These are phyloP conservation scores for Eilema caniola DNA, from an alignment of 2,888 invertebrate genomes.

Conservation along the genomic window DNA sequence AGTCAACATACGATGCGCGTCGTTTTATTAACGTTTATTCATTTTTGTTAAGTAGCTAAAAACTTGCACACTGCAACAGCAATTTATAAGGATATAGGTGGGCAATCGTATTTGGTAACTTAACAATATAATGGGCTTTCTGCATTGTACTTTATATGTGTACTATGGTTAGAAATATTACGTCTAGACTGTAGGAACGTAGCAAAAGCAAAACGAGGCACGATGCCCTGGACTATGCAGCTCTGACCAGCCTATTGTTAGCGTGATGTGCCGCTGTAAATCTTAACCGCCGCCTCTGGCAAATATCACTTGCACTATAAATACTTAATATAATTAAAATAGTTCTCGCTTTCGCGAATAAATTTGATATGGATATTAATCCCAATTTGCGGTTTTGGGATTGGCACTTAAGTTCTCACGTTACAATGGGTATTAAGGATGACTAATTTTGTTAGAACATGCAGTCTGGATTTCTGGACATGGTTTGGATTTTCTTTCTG, in stretches of 20 bases:
- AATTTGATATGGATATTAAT: conserved; percentile 58
- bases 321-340: conserved; percentile 80
- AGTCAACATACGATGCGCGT: conserved; percentile 20
- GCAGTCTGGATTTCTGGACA: conserved; percentile 22
- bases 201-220: conserved; percentile 74
- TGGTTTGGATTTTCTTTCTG: conserved; percentile 11
- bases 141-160: conserved; percentile 65
- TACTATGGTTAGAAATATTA: conserved; percentile 76
- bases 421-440: conserved; percentile 30
- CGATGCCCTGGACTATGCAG: conserved; percentile 61
- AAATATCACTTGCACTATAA: conserved; percentile 68
- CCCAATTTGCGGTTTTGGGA: conserved; percentile 54
- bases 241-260: conserved; percentile 78
- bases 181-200: conserved; percentile 83
- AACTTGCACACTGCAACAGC: conserved; percentile 2
- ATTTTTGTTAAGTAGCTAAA: conserved; percentile 16
- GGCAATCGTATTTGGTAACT: conserved; percentile 11
- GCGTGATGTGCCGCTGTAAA: conserved; percentile 79
- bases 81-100: conserved; percentile 25
- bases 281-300: conserved; percentile 65
- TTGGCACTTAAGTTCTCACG: conserved; percentile 41
- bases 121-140: conserved; percentile 39
- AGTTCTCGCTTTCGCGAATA: conserved; percentile 58
- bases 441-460: conserved; percentile 34
- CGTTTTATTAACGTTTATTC: conserved; percentile 23